phyloP scores from a whole-genome alignment of 2,113 vertebrate genomes.

The Brachypteracias leptosomus region DNA sequence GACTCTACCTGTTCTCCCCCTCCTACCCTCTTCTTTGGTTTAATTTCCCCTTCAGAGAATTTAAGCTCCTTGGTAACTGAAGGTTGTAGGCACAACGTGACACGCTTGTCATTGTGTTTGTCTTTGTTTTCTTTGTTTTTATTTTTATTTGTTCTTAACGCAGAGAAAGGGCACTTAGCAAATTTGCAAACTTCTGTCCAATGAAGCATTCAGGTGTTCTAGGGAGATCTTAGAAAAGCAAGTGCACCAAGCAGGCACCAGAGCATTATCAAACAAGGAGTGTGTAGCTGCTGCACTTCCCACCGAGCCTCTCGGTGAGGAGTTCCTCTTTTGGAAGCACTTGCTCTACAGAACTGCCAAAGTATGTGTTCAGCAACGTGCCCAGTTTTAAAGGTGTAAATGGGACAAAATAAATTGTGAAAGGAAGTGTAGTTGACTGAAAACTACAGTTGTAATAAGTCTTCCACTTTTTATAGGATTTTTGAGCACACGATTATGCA shows the following conservation, averaged over 20 bases:
- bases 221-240: conserved; percentile 68
- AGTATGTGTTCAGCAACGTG: conserved; percentile 87
- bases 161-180: conserved; percentile 81
- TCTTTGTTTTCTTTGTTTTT: neutral
- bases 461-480: conserved; percentile 93
- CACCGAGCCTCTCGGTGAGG: conserved; percentile 71
- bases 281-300: conserved; percentile 75
- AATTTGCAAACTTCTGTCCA: conserved; percentile 70
- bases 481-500: conserved; percentile 94
- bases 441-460: conserved; percentile 88
- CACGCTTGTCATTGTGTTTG: conserved; percentile 71
- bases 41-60: conserved; percentile 60
- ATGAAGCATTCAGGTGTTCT: conserved; percentile 75
- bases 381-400: conserved; percentile 88
- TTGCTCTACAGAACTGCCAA: conserved; percentile 92
- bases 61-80: conserved; percentile 76
- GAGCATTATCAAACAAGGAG: conserved; percentile 53
- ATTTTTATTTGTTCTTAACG: conserved; percentile 32
- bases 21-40: conserved; percentile 61
- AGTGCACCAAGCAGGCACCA: conserved; percentile 69
- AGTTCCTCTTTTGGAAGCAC: conserved; percentile 79
- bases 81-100: conserved; percentile 75
- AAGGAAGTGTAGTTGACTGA: conserved; percentile 92
- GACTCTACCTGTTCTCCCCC: conserved; percentile 62
- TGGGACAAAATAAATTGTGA: conserved; percentile 92